Conservation (phyloP, 2,797 vertebrate species). For the Steatocranus sp. region DNA sequence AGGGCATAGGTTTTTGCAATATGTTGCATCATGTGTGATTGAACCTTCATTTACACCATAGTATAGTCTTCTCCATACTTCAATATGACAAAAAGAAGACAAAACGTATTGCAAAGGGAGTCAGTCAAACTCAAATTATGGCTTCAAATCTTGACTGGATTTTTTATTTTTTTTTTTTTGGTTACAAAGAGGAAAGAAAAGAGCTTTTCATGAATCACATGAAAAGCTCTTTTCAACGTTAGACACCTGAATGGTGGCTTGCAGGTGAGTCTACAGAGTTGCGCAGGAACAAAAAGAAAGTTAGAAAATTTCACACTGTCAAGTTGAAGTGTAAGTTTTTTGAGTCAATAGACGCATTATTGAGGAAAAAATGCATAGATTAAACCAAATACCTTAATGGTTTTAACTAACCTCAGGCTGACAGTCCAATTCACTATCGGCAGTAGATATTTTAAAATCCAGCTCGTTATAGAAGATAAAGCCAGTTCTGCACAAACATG, state of each 20-base stretch:
- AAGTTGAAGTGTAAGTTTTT: background rate
- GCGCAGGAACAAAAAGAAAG: background rate
- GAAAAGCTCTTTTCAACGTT: background rate
- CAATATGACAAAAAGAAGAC: background rate
- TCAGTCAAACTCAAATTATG: background rate
- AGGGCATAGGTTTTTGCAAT: background rate
- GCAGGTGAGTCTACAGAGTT: background rate
- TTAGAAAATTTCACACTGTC: background rate
- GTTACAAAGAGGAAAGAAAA: background rate
- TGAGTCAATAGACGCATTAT: background rate
- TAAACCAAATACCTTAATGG: background rate
- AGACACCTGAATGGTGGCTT: background rate
- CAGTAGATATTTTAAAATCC: slow-evolving; percentile 73
- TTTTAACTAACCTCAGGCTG: slow-evolving; percentile 80
- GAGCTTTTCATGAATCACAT: background rate
- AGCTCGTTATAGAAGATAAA: slow-evolving; percentile 84
- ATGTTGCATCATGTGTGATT: slow-evolving; percentile 10
- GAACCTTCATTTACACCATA: background rate
- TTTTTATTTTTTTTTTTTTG: background rate
- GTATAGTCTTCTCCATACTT: background rate
- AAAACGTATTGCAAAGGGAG: background rate
- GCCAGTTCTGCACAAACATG: slow-evolving; percentile 87
- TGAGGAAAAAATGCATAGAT: background rate
- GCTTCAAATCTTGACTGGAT: background rate
- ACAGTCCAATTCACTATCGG: slow-evolving; percentile 83